Conservation (phyloP, 2,113 vertebrate genomes). For the Vulpes lagopus region DNA sequence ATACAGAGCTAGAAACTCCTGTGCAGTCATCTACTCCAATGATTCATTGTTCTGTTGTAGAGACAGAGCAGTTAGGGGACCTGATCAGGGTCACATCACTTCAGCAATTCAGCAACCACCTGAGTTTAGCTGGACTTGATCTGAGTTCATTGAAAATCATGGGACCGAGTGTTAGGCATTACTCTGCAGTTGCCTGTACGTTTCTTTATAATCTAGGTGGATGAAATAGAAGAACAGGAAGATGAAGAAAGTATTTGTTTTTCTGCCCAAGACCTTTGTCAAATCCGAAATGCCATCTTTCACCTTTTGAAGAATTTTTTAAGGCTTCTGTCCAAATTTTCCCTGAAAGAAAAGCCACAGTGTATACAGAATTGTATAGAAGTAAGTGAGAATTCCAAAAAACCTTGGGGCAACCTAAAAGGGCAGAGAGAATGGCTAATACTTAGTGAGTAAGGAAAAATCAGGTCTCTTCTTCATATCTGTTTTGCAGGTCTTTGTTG, state of each 20-base stretch:
- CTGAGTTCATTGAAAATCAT: neutral
- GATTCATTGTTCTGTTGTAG: neutral
- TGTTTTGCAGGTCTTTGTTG: constrained; percentile 91
- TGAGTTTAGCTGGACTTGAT: neutral
- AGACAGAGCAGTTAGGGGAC: neutral
- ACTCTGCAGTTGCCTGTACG: neutral
- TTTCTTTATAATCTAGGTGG: constrained; percentile 81
- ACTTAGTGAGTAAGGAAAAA: neutral
- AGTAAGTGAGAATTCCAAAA: constrained; percentile 84
- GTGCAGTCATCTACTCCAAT: neutral
- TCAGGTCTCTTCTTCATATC: constrained; percentile 52
- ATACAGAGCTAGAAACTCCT: neutral
- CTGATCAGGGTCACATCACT: neutral
- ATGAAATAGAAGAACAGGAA: constrained; percentile 88
- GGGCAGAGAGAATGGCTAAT: neutral
- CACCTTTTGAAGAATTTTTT: constrained; percentile 91
- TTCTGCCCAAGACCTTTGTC: constrained; percentile 89
- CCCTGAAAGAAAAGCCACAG: constrained; percentile 91
- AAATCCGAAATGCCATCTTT: constrained; percentile 89
- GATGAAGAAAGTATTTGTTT: constrained; percentile 89
- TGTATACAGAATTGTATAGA: constrained; percentile 90
- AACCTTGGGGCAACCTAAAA: neutral
- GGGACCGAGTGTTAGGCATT: neutral
- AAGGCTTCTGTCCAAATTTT: constrained; percentile 91
- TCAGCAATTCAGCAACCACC: neutral